These are phyloP conservation scores for Falco punctatus DNA, from an alignment of 2,113 vertebrate genomes.

Conservation along the genomic window DNA sequence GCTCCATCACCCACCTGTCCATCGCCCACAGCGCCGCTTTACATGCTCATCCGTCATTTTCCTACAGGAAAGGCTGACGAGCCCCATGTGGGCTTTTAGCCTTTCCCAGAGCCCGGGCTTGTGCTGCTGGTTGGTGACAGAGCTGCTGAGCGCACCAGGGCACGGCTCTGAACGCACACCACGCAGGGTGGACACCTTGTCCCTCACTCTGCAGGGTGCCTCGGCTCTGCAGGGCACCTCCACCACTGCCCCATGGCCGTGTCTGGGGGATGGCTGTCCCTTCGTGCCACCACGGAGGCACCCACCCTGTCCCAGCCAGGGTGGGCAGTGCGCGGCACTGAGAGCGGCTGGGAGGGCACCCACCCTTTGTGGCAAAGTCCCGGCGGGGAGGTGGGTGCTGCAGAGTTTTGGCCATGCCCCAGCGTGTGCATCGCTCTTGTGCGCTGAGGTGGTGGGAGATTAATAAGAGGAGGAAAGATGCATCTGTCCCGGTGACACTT, in stretches of 20 bases:
- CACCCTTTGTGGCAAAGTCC: rapidly evolving
- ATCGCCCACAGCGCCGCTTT: background rate
- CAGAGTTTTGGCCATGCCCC: rapidly evolving
- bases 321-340: rapidly evolving
- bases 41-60: no score
- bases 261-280: background rate
- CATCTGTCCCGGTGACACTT: background rate
- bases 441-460: background rate
- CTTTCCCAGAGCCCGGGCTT: background rate
- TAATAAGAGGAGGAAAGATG: background rate
- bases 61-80: background rate
- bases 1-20: background rate
- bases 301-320: background rate
- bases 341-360: background rate
- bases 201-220: background rate
- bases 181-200: background rate
- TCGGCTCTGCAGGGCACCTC: background rate
- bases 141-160: no score
- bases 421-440: rapidly evolving
- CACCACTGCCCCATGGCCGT: background rate
- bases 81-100: background rate
- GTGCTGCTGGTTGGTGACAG: background rate
- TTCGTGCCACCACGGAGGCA: background rate
- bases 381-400: background rate
- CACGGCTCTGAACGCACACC: rapidly evolving